These are phyloP conservation scores for Lordiphosa mommai DNA, from an alignment of 1,140 invertebrate genomes.

Conservation along the genomic window DNA sequence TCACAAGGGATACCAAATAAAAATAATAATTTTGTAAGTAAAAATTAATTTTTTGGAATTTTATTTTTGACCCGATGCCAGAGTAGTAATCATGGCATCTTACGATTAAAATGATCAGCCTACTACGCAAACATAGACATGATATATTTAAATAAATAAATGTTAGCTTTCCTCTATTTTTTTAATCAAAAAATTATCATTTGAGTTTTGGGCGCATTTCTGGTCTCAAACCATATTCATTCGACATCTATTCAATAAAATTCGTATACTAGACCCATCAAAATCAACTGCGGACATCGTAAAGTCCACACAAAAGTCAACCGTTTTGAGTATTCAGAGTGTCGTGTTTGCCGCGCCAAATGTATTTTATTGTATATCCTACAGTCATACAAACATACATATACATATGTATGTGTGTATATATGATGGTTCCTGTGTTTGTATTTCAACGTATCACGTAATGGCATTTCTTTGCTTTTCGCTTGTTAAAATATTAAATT, in stretches of 20 bases:
- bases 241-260: conserved; percentile 17
- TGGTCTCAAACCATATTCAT: conserved; percentile 20
- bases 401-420: background rate
- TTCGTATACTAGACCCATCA: conserved; percentile 11
- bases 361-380: conserved; percentile 35
- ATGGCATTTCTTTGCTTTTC: conserved; percentile 62
- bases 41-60: too few relatives aligned
- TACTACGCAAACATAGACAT: too few relatives aligned
- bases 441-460: conserved; percentile 51
- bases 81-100: too few relatives aligned
- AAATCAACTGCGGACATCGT: conserved; percentile 62
- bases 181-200: too few relatives aligned
- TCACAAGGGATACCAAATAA: too few relatives aligned
- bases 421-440: background rate
- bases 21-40: too few relatives aligned
- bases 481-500: conserved; percentile 68
- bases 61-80: too few relatives aligned
- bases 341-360: conserved; percentile 30
- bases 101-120: too few relatives aligned
- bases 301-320: conserved; percentile 45
- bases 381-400: conserved; percentile 17
- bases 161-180: too few relatives aligned
- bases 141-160: conserved; percentile 15
- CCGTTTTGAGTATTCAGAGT: conserved; percentile 49
- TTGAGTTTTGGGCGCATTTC: too few relatives aligned